Evolutionary conservation across 2,113 vertebrate genomes (phyloP).

Genomic region (Chlorodrepanis virens): DNA sequence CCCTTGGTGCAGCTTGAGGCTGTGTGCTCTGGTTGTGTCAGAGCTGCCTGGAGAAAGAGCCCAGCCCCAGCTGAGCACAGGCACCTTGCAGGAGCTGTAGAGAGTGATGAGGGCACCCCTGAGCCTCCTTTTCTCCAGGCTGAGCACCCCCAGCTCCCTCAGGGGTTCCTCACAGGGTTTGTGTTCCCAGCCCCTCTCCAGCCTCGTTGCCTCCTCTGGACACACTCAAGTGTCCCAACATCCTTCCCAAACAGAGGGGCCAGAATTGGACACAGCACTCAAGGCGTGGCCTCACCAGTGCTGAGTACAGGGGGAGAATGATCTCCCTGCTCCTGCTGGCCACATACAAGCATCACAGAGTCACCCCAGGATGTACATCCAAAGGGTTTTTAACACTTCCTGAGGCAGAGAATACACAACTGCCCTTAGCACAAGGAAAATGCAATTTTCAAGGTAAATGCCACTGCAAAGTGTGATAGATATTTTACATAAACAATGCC

Average conservation of each 20-base stretch:
- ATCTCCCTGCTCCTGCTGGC: neutral
- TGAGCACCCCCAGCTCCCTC: neutral
- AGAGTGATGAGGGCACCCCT: neutral
- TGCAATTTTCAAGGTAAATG: neutral
- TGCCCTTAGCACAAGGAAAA: neutral
- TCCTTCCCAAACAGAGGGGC: neutral
- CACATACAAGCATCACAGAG: neutral
- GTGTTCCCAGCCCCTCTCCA: neutral
- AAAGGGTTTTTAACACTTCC: neutral
- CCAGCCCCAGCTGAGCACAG: neutral
- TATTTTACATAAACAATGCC: neutral
- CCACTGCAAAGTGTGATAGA: neutral
- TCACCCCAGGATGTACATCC: neutral
- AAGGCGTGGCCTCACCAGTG: neutral
- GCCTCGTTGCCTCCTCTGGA: neutral
- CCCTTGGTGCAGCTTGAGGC: too few species aligned
- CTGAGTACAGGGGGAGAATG: neutral
- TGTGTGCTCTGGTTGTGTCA: too few species aligned
- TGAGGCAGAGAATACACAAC: neutral
- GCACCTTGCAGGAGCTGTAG: neutral
- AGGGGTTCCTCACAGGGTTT: neutral
- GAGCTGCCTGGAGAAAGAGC: neutral
- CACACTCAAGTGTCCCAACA: accelerated
- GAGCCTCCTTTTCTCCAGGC: neutral
- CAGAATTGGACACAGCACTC: neutral